Conservation (phyloP, 2,888 invertebrate species). For the Drosophila birchii region DNA sequence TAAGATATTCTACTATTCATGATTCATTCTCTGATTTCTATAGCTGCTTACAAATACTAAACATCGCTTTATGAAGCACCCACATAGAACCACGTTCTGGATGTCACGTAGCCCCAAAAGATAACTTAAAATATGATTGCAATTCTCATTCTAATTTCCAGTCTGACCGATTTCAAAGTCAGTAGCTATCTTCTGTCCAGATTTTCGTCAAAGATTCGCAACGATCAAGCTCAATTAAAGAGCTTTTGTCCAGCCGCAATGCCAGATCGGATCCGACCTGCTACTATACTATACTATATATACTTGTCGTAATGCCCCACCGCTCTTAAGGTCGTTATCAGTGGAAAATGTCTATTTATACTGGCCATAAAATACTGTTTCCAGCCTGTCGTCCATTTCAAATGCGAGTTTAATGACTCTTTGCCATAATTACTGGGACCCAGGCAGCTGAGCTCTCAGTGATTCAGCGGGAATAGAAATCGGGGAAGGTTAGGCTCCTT, state of each 20-base stretch:
- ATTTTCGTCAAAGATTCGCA: conserved; percentile 58
- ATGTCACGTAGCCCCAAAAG: conserved; percentile 35
- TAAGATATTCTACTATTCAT: neutral
- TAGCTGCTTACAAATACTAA: neutral
- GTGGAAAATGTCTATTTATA: conserved; percentile 45
- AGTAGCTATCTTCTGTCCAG: conserved; percentile 24
- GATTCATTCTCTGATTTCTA: conserved; percentile 1
- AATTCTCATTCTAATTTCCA: conserved; percentile 66
- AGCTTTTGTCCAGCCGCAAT: conserved; percentile 35
- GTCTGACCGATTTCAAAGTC: conserved; percentile 36
- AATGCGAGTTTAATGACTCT: conserved; percentile 68
- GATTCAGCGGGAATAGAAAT: conserved; percentile 3
- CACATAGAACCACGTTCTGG: conserved; percentile 4
- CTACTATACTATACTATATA: conserved; percentile 4
- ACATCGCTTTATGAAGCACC: neutral
- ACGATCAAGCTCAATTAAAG: conserved; percentile 58
- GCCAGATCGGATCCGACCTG: conserved; percentile 25
- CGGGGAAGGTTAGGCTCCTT: conserved; percentile 13
- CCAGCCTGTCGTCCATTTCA: conserved; percentile 54
- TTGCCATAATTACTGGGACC: conserved; percentile 58
- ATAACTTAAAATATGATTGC: conserved; percentile 40
- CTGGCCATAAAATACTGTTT: conserved; percentile 49
- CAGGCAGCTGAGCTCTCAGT: conserved; percentile 50
- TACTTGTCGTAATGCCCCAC: neutral
- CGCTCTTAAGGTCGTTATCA: conserved; percentile 61